Evolutionary conservation across 2,888 invertebrate genomes (phyloP).

Genomic region (Pollenia angustigena): DNA sequence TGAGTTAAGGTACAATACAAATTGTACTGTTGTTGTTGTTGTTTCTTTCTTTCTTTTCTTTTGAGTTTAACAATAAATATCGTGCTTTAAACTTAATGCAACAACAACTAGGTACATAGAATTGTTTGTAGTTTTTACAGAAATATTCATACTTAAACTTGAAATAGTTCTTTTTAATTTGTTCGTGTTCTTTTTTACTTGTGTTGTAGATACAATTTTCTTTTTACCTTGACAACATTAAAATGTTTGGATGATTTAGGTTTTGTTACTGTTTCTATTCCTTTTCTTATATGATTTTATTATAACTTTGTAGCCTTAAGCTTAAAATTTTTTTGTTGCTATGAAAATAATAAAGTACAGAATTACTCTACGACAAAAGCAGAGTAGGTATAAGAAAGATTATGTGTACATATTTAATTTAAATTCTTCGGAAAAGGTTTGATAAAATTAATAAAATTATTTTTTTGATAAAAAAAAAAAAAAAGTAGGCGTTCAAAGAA

Average conservation of each 20-base stretch:
- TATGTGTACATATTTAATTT: not conserved
- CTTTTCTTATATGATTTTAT: slow-evolving; percentile 58
- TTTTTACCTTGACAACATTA: slow-evolving; percentile 65
- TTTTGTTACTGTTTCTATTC: slow-evolving; percentile 25
- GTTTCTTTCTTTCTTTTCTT: slow-evolving; percentile 20
- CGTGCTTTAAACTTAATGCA: slow-evolving; percentile 63
- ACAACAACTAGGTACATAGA: slow-evolving; percentile 33
- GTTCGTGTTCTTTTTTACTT: slow-evolving; percentile 41
- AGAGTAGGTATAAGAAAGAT: not conserved
- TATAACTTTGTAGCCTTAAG: slow-evolving; percentile 62
- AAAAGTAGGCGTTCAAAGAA: no score
- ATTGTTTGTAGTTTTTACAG: slow-evolving; percentile 49
- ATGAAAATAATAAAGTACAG: slow-evolving; percentile 16
- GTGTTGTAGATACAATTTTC: slow-evolving; percentile 17
- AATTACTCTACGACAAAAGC: slow-evolving; percentile 27
- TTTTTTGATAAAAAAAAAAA: no score
- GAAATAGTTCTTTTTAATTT: slow-evolving; percentile 61
- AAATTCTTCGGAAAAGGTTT: not conserved
- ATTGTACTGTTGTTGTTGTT: slow-evolving; percentile 25
- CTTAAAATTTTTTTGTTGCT: slow-evolving; percentile 38
- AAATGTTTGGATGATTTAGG: slow-evolving; percentile 33
- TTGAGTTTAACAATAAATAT: slow-evolving; percentile 29
- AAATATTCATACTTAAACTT: slow-evolving; percentile 66
- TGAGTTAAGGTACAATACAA: slow-evolving; percentile 47
- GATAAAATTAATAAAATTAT: not conserved